Percentiles rank a stretch among this genome's conserved stretches.
Evolutionary conservation across 2,113 vertebrate species (phyloP).

Genomic region (Copsychus sechellarum): DNA sequence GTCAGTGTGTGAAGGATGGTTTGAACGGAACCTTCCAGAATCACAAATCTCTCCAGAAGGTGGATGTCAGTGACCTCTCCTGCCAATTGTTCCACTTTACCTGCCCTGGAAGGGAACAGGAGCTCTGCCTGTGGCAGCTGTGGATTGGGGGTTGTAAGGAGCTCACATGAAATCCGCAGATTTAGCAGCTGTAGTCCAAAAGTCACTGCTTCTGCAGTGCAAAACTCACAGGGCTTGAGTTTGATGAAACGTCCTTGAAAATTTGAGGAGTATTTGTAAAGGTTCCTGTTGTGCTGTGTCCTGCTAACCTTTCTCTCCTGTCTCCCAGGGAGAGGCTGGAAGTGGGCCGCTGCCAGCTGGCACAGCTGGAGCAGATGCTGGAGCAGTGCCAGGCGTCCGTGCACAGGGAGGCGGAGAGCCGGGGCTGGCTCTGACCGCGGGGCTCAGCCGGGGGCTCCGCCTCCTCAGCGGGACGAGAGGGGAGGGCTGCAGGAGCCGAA

Average conservation of each 20-base stretch:
- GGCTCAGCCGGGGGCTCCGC: accelerated
- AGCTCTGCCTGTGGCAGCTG: neutral
- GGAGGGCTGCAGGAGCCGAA: neutral
- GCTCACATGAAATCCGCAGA: neutral
- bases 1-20: neutral
- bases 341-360: conserved; percentile 81
- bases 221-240: neutral
- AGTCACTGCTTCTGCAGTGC: neutral
- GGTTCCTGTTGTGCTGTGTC: neutral
- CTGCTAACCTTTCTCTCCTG: neutral
- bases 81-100: neutral
- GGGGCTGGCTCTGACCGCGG: conserved; percentile 44
- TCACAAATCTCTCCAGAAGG: neutral
- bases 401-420: conserved; percentile 41
- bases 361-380: conserved; percentile 77
- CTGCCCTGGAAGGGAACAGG: neutral
- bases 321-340: conserved; percentile 81
- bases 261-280: neutral
- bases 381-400: conserved; percentile 72
- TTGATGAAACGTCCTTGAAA: neutral
- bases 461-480: neutral
- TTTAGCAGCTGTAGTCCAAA: neutral
- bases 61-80: neutral
- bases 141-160: neutral
- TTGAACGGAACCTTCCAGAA: neutral